Evolutionary conservation across 2,797 vertebrate species (phyloP).

Genomic region (Enteromius trimaculatus): DNA sequence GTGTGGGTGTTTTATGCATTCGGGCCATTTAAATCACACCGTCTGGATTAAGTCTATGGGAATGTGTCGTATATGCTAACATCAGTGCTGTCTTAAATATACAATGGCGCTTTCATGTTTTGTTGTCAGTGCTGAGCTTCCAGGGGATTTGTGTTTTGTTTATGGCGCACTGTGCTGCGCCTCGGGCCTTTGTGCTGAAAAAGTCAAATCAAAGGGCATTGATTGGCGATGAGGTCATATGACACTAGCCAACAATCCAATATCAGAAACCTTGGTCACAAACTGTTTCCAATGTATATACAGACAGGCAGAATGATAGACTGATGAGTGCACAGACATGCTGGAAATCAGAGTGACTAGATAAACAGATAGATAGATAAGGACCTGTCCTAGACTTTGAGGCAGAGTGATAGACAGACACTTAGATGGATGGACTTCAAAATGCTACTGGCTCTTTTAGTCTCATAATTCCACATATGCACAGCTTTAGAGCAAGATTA

Average conservation of each 20-base stretch:
- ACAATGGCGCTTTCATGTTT: slow-evolving; percentile 39
- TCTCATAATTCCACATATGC: slow-evolving; percentile 19
- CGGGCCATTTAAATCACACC: slow-evolving; percentile 14
- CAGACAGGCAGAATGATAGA: background rate
- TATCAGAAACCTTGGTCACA: background rate
- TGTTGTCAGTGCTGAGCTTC: slow-evolving; percentile 39
- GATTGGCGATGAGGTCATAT: slow-evolving; percentile 31
- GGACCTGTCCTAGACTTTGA: too few relatives aligned
- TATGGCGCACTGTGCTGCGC: slow-evolving; percentile 24
- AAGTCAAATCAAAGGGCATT: slow-evolving; percentile 41
- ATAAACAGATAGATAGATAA: background rate
- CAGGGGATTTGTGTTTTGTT: slow-evolving; percentile 47
- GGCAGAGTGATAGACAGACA: background rate
- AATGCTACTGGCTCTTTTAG: background rate
- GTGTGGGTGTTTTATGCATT: slow-evolving; percentile 27
- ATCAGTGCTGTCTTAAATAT: slow-evolving; percentile 17
- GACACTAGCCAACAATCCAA: background rate
- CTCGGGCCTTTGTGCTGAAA: slow-evolving; percentile 34
- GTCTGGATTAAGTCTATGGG: slow-evolving; percentile 15
- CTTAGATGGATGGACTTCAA: background rate
- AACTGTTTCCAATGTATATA: background rate
- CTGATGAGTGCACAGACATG: background rate
- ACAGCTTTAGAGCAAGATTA: slow-evolving; percentile 4
- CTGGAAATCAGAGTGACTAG: background rate
- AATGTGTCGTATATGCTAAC: slow-evolving; percentile 15